phyloP scores from a whole-genome alignment of 2,888 invertebrate genomes.

The Microctonus brassicae region DNA sequence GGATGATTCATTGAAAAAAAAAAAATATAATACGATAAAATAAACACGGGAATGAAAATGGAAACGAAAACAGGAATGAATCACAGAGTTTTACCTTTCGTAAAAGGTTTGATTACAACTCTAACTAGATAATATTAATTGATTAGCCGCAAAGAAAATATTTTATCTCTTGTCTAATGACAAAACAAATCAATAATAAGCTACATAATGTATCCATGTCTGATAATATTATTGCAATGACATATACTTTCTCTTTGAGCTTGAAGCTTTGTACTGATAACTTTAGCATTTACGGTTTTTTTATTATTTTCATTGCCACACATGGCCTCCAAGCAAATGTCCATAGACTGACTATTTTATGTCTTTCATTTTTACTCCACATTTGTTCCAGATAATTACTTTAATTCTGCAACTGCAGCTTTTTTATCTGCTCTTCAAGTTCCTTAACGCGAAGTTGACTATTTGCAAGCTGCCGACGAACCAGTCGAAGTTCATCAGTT shows the following conservation, averaged over 20 bases:
- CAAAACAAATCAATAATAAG: conserved; percentile 4
- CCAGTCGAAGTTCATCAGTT: conserved; percentile 82
- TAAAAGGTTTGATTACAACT: conserved; percentile 37
- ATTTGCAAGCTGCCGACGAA: conserved; percentile 82
- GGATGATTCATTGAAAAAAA: not conserved
- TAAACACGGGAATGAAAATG: conserved; percentile 8
- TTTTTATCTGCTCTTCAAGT: conserved; percentile 81
- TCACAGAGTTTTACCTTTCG: conserved; percentile 43
- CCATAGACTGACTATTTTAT: not conserved
- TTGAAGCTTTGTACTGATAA: conserved; percentile 31
- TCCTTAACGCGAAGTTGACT: conserved; percentile 86
- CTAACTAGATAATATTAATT: conserved; percentile 15
- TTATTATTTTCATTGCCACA: not conserved
- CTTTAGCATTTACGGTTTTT: conserved; percentile 16
- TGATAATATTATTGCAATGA: conserved; percentile 23
- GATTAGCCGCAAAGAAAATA: conserved; percentile 22
- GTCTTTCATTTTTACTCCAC: not conserved
- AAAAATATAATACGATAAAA: conserved; percentile 11
- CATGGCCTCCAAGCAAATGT: conserved; percentile 22
- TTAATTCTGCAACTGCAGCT: conserved; percentile 69
- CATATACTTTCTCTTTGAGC: conserved; percentile 2
- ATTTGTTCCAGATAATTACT: not conserved
- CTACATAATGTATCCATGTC: conserved; percentile 12
- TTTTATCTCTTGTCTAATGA: conserved; percentile 1
- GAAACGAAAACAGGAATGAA: conserved; percentile 42